phyloP scores from a whole-genome alignment of 37 sponge, comb jelly and placozoan species.

The Lycopodina hypogea region DNA sequence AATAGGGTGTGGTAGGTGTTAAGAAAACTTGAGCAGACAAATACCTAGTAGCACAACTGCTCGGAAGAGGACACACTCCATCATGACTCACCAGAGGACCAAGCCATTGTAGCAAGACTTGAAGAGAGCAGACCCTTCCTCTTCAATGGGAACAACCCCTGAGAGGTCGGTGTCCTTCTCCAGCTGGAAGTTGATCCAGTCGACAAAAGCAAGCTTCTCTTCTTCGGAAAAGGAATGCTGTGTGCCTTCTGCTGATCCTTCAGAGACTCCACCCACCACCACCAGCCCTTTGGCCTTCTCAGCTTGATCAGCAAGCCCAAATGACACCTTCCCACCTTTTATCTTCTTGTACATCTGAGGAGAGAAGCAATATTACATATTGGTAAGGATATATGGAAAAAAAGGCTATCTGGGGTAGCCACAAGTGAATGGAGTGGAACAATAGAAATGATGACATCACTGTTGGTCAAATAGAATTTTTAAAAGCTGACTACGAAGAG shows the following conservation, averaged over 20 bases:
- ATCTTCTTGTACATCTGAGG: slow-evolving; percentile 76
- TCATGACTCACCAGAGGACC: slow-evolving; percentile 82
- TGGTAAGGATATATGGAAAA: too few species aligned
- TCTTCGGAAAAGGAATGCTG: slow-evolving; percentile 90
- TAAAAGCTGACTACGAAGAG: too few species aligned
- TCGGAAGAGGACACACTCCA: too few species aligned
- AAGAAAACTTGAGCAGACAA: too few species aligned
- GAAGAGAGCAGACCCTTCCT: slow-evolving; percentile 78
- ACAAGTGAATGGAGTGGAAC: too few species aligned
- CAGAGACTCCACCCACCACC: slow-evolving; percentile 66
- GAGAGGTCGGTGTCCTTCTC: slow-evolving; percentile 71
- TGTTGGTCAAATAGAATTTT: too few species aligned
- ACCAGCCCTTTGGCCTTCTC: slow-evolving; percentile 85
- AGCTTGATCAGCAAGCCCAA: slow-evolving; percentile 60
- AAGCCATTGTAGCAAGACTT: slow-evolving; percentile 77
- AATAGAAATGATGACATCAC: too few species aligned
- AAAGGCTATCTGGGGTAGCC: too few species aligned
- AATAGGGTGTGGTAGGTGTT: not conserved
- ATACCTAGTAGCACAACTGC: too few species aligned
- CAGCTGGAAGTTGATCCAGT: slow-evolving; percentile 96
- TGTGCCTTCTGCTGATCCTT: slow-evolving; percentile 82
- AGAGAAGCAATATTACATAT: not conserved
- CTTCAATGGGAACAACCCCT: slow-evolving; percentile 63
- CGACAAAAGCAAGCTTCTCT: slow-evolving; percentile 89
- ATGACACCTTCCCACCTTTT: slow-evolving; percentile 52